Percentiles rank a stretch among this genome's conserved stretches.
Evolutionary conservation across 2,888 invertebrate species (phyloP).

Genomic region (Eucera pruinosa): DNA sequence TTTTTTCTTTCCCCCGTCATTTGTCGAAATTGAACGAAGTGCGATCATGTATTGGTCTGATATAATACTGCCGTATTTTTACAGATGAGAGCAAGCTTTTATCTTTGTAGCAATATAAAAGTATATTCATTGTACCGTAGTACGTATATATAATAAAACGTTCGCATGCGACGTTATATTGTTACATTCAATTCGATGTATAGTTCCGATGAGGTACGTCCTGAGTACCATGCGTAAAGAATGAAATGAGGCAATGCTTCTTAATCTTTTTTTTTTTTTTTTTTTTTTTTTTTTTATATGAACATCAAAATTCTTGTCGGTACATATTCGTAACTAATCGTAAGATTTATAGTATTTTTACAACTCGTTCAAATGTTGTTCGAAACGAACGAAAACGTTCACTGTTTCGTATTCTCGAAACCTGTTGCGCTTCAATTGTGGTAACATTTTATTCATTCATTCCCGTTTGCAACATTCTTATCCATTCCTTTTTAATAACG

Average conservation of each 20-base stretch:
- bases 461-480: constrained; percentile 8
- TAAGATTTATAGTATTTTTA: constrained; percentile 55
- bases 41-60: constrained; percentile 8
- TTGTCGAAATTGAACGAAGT: constrained; percentile 18
- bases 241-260: constrained; percentile 2
- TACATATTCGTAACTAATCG: too few species aligned
- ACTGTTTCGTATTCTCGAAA: constrained; percentile 18
- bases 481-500: not conserved
- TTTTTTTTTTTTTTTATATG: constrained; percentile 23
- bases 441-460: constrained; percentile 17
- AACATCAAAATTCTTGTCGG: too few species aligned
- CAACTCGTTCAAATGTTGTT: constrained; percentile 52
- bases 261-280: constrained; percentile 44
- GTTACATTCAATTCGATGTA: constrained; percentile 69
- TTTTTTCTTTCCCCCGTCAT: too few species aligned
- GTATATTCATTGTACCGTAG: constrained; percentile 36
- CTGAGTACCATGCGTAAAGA: not conserved
- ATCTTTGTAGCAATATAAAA: constrained; percentile 49
- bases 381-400: constrained; percentile 44
- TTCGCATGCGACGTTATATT: constrained; percentile 25
- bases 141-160: constrained; percentile 19
- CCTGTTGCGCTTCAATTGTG: constrained; percentile 16
- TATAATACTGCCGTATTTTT: constrained; percentile 59
- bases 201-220: constrained; percentile 48
- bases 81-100: constrained; percentile 40